Conservation (phyloP, 2,888 invertebrate species). For the Leptopilina drosophilae region DNA sequence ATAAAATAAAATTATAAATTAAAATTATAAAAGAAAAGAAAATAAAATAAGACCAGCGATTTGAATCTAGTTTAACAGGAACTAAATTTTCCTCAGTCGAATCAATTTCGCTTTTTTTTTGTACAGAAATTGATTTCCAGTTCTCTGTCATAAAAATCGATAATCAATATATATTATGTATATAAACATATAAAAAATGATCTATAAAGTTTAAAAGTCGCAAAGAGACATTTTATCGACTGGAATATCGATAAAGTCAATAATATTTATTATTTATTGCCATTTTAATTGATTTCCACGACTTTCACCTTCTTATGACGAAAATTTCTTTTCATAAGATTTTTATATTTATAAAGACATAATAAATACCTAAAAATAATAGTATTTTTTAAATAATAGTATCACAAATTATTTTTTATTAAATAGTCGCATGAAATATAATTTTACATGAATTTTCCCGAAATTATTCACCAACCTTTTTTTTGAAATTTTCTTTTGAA, state of each 20-base stretch:
- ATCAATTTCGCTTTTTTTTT: background rate
- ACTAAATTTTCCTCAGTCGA: background rate
- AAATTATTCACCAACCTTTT: too few species aligned
- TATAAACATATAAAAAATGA: background rate
- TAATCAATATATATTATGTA: background rate
- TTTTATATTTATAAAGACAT: too few species aligned
- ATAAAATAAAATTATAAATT: background rate
- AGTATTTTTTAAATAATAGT: background rate
- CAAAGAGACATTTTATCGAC: background rate
- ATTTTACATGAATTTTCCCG: too few species aligned
- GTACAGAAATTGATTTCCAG: background rate
- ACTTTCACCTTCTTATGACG: background rate
- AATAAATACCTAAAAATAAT: too few species aligned
- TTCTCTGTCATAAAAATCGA: conserved; percentile 10
- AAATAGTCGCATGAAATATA: too few species aligned
- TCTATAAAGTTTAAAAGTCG: conserved; percentile 6
- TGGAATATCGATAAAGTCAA: background rate
- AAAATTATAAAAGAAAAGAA: background rate
- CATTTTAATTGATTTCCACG: background rate
- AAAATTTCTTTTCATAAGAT: background rate
- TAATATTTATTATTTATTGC: conserved; percentile 3
- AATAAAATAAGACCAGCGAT: background rate
- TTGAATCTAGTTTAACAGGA: conserved; percentile 6
- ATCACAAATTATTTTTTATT: background rate
- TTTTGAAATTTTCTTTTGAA: too few species aligned